Evolutionary conservation across 2,113 vertebrate genomes (phyloP), one percentile per base, ranked within the genome.

Genomic region (Stigmatopora argus): DNA sequence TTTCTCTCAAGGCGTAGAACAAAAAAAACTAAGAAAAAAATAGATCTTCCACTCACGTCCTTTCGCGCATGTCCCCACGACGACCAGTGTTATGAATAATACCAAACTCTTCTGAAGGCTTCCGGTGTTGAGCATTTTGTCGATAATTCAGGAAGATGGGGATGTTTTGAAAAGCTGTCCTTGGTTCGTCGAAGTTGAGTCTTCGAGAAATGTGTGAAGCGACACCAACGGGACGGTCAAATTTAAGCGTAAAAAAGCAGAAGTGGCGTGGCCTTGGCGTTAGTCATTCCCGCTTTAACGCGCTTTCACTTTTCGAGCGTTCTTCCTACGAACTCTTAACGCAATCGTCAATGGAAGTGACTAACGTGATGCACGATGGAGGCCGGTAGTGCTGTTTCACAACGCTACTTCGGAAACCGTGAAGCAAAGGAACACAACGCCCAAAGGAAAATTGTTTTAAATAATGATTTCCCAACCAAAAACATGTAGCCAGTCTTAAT

Each of bases 161-260:
- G 38, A 78, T 53, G 11, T 0, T 31, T 15, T 59, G 12, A 10
- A 19, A 62, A 21, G 10, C 6, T 55, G 13, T 55, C 7, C 26
- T 64, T n/a, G 47, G 63, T 0, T 38, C 8, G 14, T 19, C 49
- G 19, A 18, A 55, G 17, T 0, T 62, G 23, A 69, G 47, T 56
- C 45, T 1, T 69, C 46, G 46, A 74, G 62, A 68, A 63, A 47
- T 48, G 0, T 5, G 0, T 71, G 76, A 61, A 70, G 5, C 78
- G 72, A 34, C 62, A 35, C 1, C 5, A 2, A 19, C 49, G 21
- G 45, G 26, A 64, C 13, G 17, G 0, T 0, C 2, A 0, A 13
- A 21, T 64, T 86, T 86, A 78, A 66, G 34, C 12, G 19, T 4
- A 0, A 52, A 65, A 81, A 83, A 83, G 81, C 68, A 73, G 85